Evolutionary conservation across 2,113 vertebrate genomes (phyloP), one percentile per base, ranked within the genome.

Genomic region (Perccottus glenii): DNA sequence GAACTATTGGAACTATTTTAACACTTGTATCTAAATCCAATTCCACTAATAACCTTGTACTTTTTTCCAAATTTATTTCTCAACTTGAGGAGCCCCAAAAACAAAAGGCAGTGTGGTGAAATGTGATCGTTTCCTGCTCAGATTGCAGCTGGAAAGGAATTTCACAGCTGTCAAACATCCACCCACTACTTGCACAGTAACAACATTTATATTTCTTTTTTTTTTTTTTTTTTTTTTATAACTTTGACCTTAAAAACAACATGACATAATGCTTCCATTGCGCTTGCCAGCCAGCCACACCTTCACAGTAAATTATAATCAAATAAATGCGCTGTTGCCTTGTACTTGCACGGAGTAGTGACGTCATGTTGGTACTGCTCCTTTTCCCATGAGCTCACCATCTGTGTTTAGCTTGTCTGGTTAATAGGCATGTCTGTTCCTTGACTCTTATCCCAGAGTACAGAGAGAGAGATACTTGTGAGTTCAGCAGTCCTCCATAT

Each of bases 341-440:
- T 3, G 3, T 32, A 9, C 7, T 44, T 43, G 42, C 10, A 8
- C 35, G 7, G 42, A 43, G 7, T 35, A 14, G 50, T 19, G 19
- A 15, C 7, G 6, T 46, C 33, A 33, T 4, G n/a, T 38, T 19
- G 52, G 12, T 56, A 27, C 60, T 44, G 12, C 56, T 55, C 6
- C 53, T 51, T 64, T 80, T 81, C 75, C 67, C 75, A 73, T 80
- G 75, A 81, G 70, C 62, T 81, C 73, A 80, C 61, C 27, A 67
- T 73, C 81, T 76, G 65, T 65, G 60, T 45, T 43, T 57, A 49
- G 72, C 38, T n/a, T 40, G 49, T 67, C 52, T 57, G 50, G 43
- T 36, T 49, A 60, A 60, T 50, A 63, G 62, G n/a, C 75, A 70
- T 57, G 58, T 61, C 74, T 78, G 75, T 51, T 47, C 32, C 64